A percentile compares a stretch with the other conserved stretches of the same genome.
phyloP scores from a whole-genome alignment of 30 jellyfish, hydroid and myxozoan species.

The Nemopilema nomurai region DNA sequence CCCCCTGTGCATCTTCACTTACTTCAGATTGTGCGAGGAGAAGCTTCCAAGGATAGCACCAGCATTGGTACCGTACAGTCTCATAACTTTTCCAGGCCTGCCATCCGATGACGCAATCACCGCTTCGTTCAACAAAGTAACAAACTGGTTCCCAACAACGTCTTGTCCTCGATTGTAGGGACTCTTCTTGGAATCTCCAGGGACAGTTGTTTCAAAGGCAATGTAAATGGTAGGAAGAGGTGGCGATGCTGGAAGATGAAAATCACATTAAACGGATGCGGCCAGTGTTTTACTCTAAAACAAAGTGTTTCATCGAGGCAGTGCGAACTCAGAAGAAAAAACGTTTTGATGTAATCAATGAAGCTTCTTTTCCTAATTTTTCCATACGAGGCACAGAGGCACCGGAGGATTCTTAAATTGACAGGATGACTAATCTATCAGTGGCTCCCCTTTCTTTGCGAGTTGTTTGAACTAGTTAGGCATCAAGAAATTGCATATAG shows the following conservation, averaged over 20 bases:
- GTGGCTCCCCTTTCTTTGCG: too few relatives aligned
- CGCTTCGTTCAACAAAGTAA: constrained; percentile 32
- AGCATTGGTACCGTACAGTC: constrained; percentile 55
- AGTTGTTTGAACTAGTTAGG: too few relatives aligned
- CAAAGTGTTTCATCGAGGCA: too few relatives aligned
- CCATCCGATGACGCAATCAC: constrained; percentile 22
- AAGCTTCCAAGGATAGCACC: constrained; percentile 52
- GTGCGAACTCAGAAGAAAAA: too few relatives aligned
- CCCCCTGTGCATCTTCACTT: neutral
- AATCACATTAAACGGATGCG: neutral
- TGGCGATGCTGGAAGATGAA: constrained; percentile 9
- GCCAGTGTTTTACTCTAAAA: too few relatives aligned
- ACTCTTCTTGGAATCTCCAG: constrained; percentile 12
- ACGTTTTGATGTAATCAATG: too few relatives aligned
- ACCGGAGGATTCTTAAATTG: too few relatives aligned
- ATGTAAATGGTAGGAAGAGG: constrained; percentile 18
- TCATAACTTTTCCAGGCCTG: constrained; percentile 43
- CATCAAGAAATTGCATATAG: too few relatives aligned
- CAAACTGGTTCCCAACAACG: constrained; percentile 8
- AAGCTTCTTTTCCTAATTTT: too few relatives aligned
- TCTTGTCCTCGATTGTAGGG: constrained; percentile 50
- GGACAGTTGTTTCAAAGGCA: constrained; percentile 24
- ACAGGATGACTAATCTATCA: too few relatives aligned
- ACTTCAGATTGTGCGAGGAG: constrained; percentile 24
- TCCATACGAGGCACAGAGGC: too few relatives aligned